Percentiles rank a stretch among this genome's conserved stretches.
phyloP scores from a whole-genome alignment of 2,888 invertebrate genomes.

The Dimorphilus gyrociliatus region DNA sequence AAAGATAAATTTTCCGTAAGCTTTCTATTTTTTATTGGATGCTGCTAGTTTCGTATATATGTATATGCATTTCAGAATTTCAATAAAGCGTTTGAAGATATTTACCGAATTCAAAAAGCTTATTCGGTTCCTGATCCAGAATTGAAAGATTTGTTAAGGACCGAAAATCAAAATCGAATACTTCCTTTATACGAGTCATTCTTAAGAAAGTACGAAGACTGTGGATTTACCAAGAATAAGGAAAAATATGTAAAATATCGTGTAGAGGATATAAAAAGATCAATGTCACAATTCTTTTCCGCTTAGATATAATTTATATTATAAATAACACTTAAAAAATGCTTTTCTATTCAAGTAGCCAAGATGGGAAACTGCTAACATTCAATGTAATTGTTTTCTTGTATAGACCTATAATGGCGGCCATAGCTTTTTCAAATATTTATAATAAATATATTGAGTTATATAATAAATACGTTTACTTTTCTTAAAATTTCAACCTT shows the following conservation, averaged over 20 bases:
- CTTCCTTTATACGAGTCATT: slow-evolving; percentile 57
- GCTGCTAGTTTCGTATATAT: too few species aligned
- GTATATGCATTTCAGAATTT: slow-evolving; percentile 51
- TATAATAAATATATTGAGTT: too few species aligned
- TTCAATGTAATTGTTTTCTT: too few species aligned
- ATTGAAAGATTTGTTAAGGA: slow-evolving; percentile 65
- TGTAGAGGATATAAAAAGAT: slow-evolving; percentile 62
- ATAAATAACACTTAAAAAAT: too few species aligned
- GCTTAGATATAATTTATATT: too few species aligned
- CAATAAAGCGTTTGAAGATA: slow-evolving; percentile 87
- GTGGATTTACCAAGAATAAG: slow-evolving; percentile 76
- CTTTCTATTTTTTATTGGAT: slow-evolving; percentile 6
- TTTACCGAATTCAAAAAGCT: slow-evolving; percentile 61
- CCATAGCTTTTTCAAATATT: too few species aligned
- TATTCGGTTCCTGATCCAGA: slow-evolving; percentile 87
- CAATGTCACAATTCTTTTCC: slow-evolving; percentile 71
- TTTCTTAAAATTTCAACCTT: too few species aligned
- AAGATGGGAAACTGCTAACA: too few species aligned
- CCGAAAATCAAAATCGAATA: slow-evolving; percentile 72
- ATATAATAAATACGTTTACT: too few species aligned
- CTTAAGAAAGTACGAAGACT: slow-evolving; percentile 40
- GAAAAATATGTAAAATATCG: slow-evolving; percentile 82
- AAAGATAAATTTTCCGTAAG: slow-evolving; percentile 75
- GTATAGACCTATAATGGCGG: too few species aligned
- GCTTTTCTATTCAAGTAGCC: too few species aligned